Conservation (phyloP, 2,113 vertebrate species). For the Heterochromis multidens region DNA sequence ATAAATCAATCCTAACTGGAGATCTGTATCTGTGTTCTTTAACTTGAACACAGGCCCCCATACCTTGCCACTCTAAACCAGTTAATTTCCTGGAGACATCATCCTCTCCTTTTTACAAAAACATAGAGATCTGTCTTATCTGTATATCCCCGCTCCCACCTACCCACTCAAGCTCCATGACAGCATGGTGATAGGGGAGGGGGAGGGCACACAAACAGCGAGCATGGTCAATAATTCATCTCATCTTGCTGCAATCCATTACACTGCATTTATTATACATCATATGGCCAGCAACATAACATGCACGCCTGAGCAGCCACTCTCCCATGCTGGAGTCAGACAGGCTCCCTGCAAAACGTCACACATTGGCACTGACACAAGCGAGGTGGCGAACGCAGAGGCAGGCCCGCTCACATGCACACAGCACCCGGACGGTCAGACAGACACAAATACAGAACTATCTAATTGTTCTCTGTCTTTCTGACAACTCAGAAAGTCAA, state of each 20-base stretch:
- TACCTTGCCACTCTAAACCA: too few relatives aligned
- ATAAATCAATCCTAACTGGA: too few relatives aligned
- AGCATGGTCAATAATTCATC: conserved; percentile 76
- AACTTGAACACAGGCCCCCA: too few relatives aligned
- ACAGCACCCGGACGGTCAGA: background rate
- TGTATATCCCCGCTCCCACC: background rate
- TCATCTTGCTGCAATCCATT: conserved; percentile 71
- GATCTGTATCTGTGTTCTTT: too few relatives aligned
- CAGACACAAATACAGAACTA: background rate
- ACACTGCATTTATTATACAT: conserved; percentile 75
- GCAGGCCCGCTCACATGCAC: background rate
- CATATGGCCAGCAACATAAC: conserved; percentile 49
- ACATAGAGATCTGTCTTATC: background rate
- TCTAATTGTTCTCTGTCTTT: background rate
- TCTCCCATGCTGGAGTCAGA: conserved; percentile 8
- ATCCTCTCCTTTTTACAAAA: too few relatives aligned
- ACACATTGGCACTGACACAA: background rate
- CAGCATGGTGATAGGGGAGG: background rate
- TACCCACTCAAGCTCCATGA: background rate
- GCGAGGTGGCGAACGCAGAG: background rate
- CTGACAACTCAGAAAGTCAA: background rate
- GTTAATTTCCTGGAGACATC: too few relatives aligned
- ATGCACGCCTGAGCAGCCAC: conserved; percentile 36
- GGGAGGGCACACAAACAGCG: conserved; percentile 54
- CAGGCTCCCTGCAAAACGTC: conserved; percentile 27